These are phyloP conservation scores for Tetramorium simillimum DNA, from an alignment of 1,140 invertebrate genomes.

Conservation along the genomic window DNA sequence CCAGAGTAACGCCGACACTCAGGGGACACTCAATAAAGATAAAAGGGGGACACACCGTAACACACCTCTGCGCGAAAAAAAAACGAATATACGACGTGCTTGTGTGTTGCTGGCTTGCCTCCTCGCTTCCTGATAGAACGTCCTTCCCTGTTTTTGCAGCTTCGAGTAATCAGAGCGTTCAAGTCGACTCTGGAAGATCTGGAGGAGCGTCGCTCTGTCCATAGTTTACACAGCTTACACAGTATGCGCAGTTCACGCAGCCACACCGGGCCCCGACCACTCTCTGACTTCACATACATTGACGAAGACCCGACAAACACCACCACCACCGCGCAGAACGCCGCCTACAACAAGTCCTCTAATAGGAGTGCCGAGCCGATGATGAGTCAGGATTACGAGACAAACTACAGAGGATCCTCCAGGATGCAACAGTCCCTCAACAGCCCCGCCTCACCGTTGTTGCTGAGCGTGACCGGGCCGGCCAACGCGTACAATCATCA, in stretches of 20 bases:
- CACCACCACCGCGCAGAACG: conserved; percentile 81
- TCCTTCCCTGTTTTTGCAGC: conserved; percentile 93
- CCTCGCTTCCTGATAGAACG: conserved; percentile 84
- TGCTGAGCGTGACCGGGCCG: conserved; percentile 82
- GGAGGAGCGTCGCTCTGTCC: conserved; percentile 98
- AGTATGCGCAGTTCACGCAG: conserved; percentile 95
- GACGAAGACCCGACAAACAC: conserved; percentile 92
- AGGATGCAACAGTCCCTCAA: conserved; percentile 78
- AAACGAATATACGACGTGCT: conserved; percentile 79
- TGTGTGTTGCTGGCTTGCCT: conserved; percentile 84
- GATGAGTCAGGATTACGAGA: conserved; percentile 76
- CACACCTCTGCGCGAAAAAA: conserved; percentile 36
- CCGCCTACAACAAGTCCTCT: conserved; percentile 77
- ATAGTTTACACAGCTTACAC: conserved; percentile 98
- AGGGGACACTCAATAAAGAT: conserved; percentile 18
- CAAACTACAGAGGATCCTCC: conserved; percentile 73
- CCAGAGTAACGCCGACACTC: conserved; percentile 28
- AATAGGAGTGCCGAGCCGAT: conserved; percentile 80
- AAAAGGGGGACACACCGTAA: conserved; percentile 8
- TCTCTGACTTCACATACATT: conserved; percentile 96
- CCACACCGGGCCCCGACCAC: conserved; percentile 91
- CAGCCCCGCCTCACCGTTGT: conserved; percentile 82
- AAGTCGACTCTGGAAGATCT: conserved; percentile 99
- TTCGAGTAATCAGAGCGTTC: conserved; percentile 99
- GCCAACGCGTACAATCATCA: conserved; percentile 80